These are phyloP conservation scores for Mystacornis crossleyi DNA, from an alignment of 2,113 vertebrate genomes.

Conservation along the genomic window DNA sequence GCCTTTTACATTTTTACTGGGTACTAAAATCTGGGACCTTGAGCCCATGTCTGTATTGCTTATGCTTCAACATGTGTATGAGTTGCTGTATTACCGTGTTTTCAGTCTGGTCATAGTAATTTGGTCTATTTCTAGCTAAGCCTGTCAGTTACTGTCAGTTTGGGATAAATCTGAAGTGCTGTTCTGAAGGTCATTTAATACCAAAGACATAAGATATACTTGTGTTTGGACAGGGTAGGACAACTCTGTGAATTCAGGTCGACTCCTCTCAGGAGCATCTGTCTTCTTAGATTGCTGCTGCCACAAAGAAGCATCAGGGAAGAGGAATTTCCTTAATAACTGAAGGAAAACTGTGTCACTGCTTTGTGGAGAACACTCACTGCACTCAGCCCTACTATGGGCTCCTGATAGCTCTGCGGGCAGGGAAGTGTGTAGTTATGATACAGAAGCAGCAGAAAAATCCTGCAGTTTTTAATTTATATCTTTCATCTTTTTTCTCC, in stretches of 20 bases:
- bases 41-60: neutral
- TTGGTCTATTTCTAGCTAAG: neutral
- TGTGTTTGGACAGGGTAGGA: neutral
- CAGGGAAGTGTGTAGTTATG: neutral
- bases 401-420: neutral
- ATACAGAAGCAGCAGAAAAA: neutral
- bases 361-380: neutral
- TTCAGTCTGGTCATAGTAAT: neutral
- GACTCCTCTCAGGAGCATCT: neutral
- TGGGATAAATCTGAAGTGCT: neutral
- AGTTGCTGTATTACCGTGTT: neutral
- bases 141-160: neutral
- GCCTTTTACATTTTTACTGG: neutral
- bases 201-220: neutral
- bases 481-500: neutral
- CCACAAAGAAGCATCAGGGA: neutral
- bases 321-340: constrained; percentile 7
- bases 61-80: neutral
- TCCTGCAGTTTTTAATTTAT: neutral
- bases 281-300: neutral
- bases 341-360: neutral
- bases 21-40: neutral
- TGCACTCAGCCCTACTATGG: neutral
- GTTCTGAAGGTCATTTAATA: constrained; percentile 9
- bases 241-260: neutral